Evolutionary conservation across 1,140 invertebrate species (phyloP).

Genomic region (Eriocheir sinensis): DNA sequence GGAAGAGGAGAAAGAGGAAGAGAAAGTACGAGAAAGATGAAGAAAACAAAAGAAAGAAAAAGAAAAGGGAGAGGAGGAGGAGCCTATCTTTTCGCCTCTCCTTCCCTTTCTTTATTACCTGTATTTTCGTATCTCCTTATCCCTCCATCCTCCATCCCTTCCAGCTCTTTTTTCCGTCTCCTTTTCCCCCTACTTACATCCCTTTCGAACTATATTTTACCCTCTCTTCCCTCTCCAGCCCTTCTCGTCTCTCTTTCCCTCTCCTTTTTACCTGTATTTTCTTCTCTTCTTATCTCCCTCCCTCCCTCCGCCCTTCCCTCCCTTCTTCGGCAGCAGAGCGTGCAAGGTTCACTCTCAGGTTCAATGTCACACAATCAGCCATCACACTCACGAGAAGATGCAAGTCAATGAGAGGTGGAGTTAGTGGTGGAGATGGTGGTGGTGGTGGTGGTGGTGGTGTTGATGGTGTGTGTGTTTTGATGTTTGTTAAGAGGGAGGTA

Average conservation of each 20-base stretch:
- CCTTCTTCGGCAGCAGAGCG: slow-evolving; percentile 41
- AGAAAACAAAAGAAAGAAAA: background rate
- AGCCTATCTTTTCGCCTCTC: background rate
- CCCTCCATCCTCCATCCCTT: background rate
- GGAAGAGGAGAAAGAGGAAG: background rate
- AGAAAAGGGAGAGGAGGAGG: background rate
- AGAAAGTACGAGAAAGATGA: background rate
- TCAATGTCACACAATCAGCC: slow-evolving; percentile 8
- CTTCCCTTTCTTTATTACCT: too few species aligned
- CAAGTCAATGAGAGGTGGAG: background rate
- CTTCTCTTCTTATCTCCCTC: slow-evolving; percentile 5
- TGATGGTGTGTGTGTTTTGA: too few species aligned
- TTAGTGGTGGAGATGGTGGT: background rate
- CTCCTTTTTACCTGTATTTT: background rate
- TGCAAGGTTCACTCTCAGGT: slow-evolving; percentile 41
- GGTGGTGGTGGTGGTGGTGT: too few species aligned
- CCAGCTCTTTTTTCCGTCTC: background rate
- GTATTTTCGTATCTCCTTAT: too few species aligned
- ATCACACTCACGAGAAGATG: slow-evolving; percentile 9
- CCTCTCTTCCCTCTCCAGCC: background rate
- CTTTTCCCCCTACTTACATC: background rate
- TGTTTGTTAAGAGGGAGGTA: too few species aligned
- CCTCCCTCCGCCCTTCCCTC: background rate
- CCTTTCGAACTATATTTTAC: background rate
- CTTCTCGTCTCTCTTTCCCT: background rate